Conservation (phyloP, 2,888 invertebrate species). For the Cybosia mesomella region DNA sequence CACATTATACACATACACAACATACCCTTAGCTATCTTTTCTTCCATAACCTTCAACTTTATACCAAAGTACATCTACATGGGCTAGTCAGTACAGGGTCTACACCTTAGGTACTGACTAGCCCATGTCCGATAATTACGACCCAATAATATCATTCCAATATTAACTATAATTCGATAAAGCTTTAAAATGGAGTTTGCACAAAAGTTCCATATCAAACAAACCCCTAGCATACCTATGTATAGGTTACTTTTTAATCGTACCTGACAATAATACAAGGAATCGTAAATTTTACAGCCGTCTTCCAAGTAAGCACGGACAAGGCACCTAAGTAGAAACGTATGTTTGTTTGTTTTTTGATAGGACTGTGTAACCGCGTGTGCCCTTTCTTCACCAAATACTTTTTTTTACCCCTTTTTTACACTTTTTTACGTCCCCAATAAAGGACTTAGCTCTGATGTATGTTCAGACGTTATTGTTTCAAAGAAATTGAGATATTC, state of each 20-base stretch:
- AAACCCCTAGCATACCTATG: conserved; percentile 32
- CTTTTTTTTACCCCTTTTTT: conserved; percentile 64
- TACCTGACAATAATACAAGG: conserved; percentile 73
- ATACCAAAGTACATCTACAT: not conserved
- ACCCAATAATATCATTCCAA: not conserved
- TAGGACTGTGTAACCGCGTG: conserved; percentile 83
- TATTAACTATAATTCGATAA: not conserved
- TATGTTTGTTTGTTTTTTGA: conserved; percentile 85
- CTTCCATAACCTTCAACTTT: not conserved
- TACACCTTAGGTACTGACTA: too few relatives aligned
- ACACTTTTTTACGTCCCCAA: conserved; percentile 71
- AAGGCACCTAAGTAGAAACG: conserved; percentile 81
- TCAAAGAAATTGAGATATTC: conserved; percentile 78
- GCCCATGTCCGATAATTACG: not conserved
- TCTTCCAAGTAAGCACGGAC: conserved; percentile 78
- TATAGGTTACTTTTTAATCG: conserved; percentile 45
- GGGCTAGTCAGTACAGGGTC: too few relatives aligned
- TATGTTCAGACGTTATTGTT: conserved; percentile 71
- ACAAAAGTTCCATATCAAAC: conserved; percentile 18
- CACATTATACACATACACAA: too few relatives aligned
- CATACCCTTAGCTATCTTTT: not conserved
- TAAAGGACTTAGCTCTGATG: conserved; percentile 75
- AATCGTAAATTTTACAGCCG: conserved; percentile 84
- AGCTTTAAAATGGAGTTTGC: conserved; percentile 11
- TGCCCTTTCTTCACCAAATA: conserved; percentile 76